Percentiles rank a stretch among this genome's conserved stretches.
phyloP scores from a whole-genome alignment of 2,888 invertebrate species.

The Tryphoninae sp. region DNA sequence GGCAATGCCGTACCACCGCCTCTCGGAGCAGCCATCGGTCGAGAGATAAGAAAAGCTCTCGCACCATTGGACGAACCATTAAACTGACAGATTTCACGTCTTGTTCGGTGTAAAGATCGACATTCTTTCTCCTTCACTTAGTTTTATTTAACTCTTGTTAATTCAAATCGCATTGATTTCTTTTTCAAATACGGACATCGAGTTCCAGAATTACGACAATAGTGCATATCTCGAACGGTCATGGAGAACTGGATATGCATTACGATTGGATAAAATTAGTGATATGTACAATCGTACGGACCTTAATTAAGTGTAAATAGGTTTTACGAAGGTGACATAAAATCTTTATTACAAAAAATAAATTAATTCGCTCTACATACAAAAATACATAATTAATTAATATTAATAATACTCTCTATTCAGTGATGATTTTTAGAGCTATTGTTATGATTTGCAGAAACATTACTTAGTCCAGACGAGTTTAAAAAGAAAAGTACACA shows the following conservation, averaged over 20 bases:
- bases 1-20: not conserved
- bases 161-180: too few species aligned
- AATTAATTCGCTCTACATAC: conserved; percentile 79
- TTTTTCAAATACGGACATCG: too few species aligned
- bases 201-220: too few species aligned
- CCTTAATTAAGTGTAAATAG: not conserved
- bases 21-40: not conserved
- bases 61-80: not conserved
- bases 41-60: conserved; percentile 1
- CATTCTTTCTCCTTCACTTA: too few species aligned
- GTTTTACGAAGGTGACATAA: conserved; percentile 66
- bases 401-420: conserved; percentile 79
- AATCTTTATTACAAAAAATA: conserved; percentile 78
- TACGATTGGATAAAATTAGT: too few species aligned
- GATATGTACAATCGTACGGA: too few species aligned
- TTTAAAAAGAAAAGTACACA: conserved; percentile 53
- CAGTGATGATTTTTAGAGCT: conserved; percentile 71
- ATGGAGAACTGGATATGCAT: too few species aligned
- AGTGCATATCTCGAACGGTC: too few species aligned
- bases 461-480: conserved; percentile 55
- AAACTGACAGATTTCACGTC: too few species aligned
- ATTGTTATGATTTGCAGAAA: conserved; percentile 61
- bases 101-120: too few species aligned
- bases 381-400: conserved; percentile 79
- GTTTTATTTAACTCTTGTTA: too few species aligned